Percentiles rank a stretch among this genome's conserved stretches.
Conservation (phyloP, 2,113 vertebrate species). For the Furnarius figulus region DNA sequence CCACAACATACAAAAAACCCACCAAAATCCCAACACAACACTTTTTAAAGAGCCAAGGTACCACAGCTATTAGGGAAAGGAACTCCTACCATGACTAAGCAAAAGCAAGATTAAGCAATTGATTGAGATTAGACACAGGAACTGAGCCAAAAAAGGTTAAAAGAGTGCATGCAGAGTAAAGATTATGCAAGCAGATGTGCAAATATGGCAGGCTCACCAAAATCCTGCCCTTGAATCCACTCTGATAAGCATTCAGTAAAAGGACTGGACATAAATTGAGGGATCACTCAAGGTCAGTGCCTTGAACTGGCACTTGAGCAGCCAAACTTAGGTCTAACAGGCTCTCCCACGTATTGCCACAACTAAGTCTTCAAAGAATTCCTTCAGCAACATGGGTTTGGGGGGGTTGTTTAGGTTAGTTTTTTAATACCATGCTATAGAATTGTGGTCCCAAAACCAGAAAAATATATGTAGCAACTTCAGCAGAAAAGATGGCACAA, state of each 20-base stretch:
- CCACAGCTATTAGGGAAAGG: not conserved
- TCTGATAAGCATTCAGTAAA: not conserved
- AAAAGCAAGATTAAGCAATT: conserved; percentile 42
- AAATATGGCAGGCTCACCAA: not conserved
- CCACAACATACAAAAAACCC: not conserved
- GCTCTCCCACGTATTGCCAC: not conserved
- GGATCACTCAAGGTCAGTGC: not conserved
- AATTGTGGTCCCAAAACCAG: rapidly evolving
- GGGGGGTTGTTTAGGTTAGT: rapidly evolving
- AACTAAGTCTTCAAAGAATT: not conserved
- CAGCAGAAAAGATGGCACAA: not conserved
- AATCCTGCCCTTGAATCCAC: conserved; percentile 36
- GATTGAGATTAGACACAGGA: not conserved
- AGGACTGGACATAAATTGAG: not conserved
- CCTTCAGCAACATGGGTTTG: not conserved
- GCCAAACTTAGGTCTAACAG: not conserved
- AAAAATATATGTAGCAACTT: not conserved
- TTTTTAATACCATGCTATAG: not conserved
- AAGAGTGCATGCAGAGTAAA: not conserved
- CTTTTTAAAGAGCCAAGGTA: not conserved
- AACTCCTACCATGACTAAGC: conserved; percentile 65
- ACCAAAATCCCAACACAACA: not conserved
- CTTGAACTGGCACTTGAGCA: not conserved
- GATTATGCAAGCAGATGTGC: conserved; percentile 12
- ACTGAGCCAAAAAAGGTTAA: conserved; percentile 12